Evolutionary conservation across 2,888 invertebrate species (phyloP).

Genomic region (Kuschelorhynchus macadamiae): DNA sequence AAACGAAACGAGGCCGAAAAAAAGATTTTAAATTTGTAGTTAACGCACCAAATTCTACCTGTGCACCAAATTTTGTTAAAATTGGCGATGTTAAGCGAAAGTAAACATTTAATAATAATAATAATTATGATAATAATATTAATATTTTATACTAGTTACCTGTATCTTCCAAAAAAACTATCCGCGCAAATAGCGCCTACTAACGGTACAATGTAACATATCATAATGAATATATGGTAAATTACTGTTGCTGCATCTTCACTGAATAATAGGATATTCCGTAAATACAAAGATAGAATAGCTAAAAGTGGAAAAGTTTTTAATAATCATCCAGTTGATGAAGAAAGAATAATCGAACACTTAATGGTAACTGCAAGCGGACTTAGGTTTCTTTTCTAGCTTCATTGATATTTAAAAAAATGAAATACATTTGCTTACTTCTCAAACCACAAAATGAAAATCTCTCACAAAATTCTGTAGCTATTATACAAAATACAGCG

Average conservation of each 20-base stretch:
- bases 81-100: too few relatives aligned
- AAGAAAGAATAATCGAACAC: neutral
- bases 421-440: constrained; percentile 75
- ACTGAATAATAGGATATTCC: constrained; percentile 76
- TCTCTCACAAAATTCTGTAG: constrained; percentile 88
- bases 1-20: too few relatives aligned
- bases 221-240: constrained; percentile 83
- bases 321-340: neutral
- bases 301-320: constrained; percentile 71
- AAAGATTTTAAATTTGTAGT: too few relatives aligned
- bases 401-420: too few relatives aligned
- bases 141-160: too few relatives aligned
- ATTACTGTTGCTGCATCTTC: constrained; percentile 81
- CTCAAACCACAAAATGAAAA: constrained; percentile 88
- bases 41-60: too few relatives aligned
- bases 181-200: constrained; percentile 85
- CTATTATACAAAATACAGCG: constrained; percentile 85
- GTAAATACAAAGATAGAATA: constrained; percentile 83
- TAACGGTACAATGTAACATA: constrained; percentile 83
- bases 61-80: too few relatives aligned
- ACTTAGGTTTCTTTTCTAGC: too few relatives aligned
- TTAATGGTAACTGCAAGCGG: too few relatives aligned
- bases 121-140: too few relatives aligned
- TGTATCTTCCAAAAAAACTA: constrained; percentile 83
- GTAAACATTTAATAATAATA: too few relatives aligned